These are phyloP conservation scores for Acanthisitta chloris DNA, from an alignment of 2,113 vertebrate species.

Conservation along the genomic window DNA sequence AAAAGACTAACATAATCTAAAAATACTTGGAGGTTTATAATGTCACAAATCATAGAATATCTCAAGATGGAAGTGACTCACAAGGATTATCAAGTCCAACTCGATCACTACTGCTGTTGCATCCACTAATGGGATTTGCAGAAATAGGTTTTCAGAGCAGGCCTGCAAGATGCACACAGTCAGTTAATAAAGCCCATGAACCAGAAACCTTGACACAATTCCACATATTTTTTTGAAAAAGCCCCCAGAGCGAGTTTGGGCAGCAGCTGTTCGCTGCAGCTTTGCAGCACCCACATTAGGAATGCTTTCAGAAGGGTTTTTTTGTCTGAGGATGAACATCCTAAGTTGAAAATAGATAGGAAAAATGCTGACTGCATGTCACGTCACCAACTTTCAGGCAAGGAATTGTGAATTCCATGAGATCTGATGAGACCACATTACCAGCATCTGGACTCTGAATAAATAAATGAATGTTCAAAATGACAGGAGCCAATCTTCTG, in stretches of 20 bases:
- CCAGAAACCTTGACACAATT: background rate
- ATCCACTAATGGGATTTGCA: background rate
- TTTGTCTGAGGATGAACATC: background rate
- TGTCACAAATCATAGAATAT: background rate
- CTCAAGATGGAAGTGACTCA: background rate
- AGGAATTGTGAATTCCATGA: background rate
- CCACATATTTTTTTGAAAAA: background rate
- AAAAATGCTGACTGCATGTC: background rate
- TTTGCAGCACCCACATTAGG: background rate
- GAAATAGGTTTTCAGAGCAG: background rate
- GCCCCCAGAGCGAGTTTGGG: background rate
- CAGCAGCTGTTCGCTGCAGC: background rate
- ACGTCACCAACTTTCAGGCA: background rate
- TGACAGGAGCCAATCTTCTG: background rate
- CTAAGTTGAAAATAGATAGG: background rate
- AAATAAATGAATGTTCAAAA: background rate
- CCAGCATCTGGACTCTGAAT: background rate
- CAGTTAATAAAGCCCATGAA: background rate
- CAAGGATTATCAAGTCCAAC: background rate
- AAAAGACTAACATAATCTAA: background rate
- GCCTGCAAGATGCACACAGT: background rate
- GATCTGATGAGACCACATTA: background rate
- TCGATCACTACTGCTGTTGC: background rate
- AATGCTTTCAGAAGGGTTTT: background rate
- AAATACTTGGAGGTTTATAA: background rate